phyloP scores from a whole-genome alignment of 2,888 invertebrate genomes.

The Pharmacophagus antenor region DNA sequence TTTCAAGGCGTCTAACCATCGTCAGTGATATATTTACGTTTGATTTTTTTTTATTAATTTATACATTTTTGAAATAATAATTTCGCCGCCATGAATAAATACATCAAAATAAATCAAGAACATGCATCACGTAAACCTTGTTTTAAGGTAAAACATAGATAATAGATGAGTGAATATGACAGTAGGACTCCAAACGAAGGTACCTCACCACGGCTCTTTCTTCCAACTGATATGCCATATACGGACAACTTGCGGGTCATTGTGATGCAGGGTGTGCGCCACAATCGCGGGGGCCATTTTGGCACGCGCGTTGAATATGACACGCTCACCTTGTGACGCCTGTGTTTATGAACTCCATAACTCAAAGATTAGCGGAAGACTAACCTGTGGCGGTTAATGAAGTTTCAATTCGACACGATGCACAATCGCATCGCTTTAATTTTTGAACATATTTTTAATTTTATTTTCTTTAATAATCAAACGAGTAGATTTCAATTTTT shows the following conservation, averaged over 20 bases:
- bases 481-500: too few species aligned
- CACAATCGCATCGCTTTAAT: not conserved
- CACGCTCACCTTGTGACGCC: conserved; percentile 37
- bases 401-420: not conserved
- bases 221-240: conserved; percentile 11
- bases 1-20: too few species aligned
- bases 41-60: too few species aligned
- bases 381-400: conserved; percentile 12
- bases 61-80: too few species aligned
- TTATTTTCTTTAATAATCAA: too few species aligned
- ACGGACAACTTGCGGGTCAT: conserved; percentile 7
- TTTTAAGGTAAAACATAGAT: not conserved
- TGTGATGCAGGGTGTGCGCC: conserved; percentile 19
- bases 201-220: conserved; percentile 19
- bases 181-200: conserved; percentile 13
- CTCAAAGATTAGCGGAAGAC: conserved; percentile 32
- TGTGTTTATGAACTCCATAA: conserved; percentile 36
- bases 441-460: too few species aligned
- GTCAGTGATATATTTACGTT: too few species aligned
- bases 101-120: too few species aligned
- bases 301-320: conserved; percentile 36
- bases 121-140: not conserved
- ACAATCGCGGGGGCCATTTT: conserved; percentile 21
- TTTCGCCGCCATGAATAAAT: too few species aligned
- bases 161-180: not conserved